Base-by-base conservation (phyloP, 1,140 invertebrate species). In the Orussus abietinus region DNA sequence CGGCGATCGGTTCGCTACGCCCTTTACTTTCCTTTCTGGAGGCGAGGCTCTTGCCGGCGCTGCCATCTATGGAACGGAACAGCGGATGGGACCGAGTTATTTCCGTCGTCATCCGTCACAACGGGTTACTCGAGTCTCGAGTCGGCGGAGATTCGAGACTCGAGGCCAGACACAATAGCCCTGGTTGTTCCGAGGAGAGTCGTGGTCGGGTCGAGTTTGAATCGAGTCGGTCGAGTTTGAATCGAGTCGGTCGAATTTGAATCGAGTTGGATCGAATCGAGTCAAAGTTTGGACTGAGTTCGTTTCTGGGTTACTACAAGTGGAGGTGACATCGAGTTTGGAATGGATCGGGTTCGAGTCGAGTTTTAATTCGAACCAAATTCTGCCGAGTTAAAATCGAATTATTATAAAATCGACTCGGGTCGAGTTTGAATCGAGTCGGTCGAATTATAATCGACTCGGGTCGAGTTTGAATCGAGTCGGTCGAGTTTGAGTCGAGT, bases 61-160 rank as follows among this genome's bases (percentile, higher is more conserved):
- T 57, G 51, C 36, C 45, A 50, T 45, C 29, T 20, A 46, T 47
- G 49, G 34, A 47, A 48, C 49, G 50, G 47, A 30, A 41, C n/a
- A n/a, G n/a, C n/a, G 50, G 49, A 54, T 55, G 47, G 57, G 44
- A 43, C 46, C 38, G 53, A 54, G 61, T 57, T 65, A 65, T 67
- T 66, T 66, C 53, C 59, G 62, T 62, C 56, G 56, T 59, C 60
- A 63, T 66, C 64, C 63, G 60, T 66, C 59, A 66, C 49, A 49
- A 41, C 31, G 33, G 21, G 40, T 45, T 33, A 17, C 45, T 42
- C 49, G 30, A 17, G 39, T 51, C 48, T 30, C 39, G 37, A 40
- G 39, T 51, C 42, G 33, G 36, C 20, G 47, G 49, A 40, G 42
- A 36, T 38, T 37, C 34, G 49, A 49, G 35, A 47, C 44, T 46